These are phyloP conservation scores for Pocillopora grandis DNA, from an alignment of 92 coral and sea anemone genomes.

Conservation along the genomic window DNA sequence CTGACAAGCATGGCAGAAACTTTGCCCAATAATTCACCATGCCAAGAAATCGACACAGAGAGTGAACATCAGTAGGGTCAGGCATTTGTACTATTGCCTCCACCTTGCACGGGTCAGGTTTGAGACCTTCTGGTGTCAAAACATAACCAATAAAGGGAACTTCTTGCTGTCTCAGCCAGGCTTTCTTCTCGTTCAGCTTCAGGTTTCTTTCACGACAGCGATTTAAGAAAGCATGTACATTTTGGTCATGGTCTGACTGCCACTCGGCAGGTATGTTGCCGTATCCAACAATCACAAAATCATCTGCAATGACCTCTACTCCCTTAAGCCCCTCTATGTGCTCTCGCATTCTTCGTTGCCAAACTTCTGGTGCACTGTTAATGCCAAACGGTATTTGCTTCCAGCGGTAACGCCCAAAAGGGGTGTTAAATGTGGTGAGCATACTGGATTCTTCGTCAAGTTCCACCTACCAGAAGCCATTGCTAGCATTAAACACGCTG, in stretches of 20 bases:
- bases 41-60: slow-evolving; percentile 31
- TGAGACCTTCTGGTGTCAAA: slow-evolving; percentile 43
- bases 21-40: slow-evolving; percentile 61
- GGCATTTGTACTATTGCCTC: not conserved
- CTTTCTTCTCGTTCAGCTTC: slow-evolving; percentile 51
- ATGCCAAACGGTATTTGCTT: slow-evolving; percentile 49
- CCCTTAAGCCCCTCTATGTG: slow-evolving; percentile 52
- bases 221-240: slow-evolving; percentile 27
- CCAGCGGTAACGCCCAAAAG: slow-evolving; percentile 42
- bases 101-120: not conserved
- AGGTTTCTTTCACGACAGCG: slow-evolving; percentile 43
- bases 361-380: slow-evolving; percentile 44
- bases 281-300: slow-evolving; percentile 34
- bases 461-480: slow-evolving; percentile 54
- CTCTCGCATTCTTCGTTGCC: slow-evolving; percentile 54
- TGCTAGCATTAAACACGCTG: slow-evolving; percentile 52
- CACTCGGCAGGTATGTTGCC: slow-evolving; percentile 35
- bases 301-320: slow-evolving; percentile 49
- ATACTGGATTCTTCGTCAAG: slow-evolving; percentile 39
- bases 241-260: slow-evolving; percentile 34
- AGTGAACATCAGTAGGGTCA: not conserved
- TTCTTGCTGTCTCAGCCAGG: slow-evolving; percentile 33
- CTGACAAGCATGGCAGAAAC: slow-evolving; percentile 47
- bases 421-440: slow-evolving; percentile 43
- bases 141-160: slow-evolving; percentile 51